Base-by-base conservation (phyloP, 2,797 vertebrate species). In the Echeneis naucrates region DNA sequence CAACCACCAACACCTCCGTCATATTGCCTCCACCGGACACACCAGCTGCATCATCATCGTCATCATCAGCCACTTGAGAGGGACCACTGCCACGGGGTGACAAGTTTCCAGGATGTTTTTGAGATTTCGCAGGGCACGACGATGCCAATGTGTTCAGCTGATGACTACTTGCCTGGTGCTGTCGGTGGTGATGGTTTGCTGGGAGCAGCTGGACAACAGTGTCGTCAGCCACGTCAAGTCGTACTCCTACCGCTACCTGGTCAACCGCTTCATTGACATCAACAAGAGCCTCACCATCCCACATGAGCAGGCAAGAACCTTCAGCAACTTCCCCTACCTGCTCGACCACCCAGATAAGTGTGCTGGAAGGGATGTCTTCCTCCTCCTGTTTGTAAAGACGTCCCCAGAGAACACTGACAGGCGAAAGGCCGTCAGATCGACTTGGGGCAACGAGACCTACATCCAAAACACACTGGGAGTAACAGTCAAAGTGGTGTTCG, bases 361-460 rank as follows among this genome's bases (percentile, higher is more conserved):
- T 62, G 44, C 51, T 0, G 68, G 71, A 7, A 76, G 94, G 75
- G 95, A 98, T 2, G 82, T 99, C 60, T 94, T 99, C 14, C 96
- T 99, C 1, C 88, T 99, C 10, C 82, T 99, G 77, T 96, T 99
- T 71, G 95, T 99, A 55, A 99, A 99, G 85, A 95, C 94, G 0
- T 94, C 96, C 1, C 97, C 97, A 0, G 93, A 95, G 81, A 99
- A 98, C 88, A 86, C 81, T 0, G 78, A 92, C 42, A 91, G 97
- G 35, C 93, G 98, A 6, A 90, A 92, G 2, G 94, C 95, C 9
- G 99, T 99, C 81, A 94, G 98, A 52, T 93, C 92, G 3, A 98
- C 98, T 0, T 99, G 98, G 98, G 98, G 98, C 17, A 98, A 96
- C 1, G 97, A 98, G 87, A 79, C 87, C 10, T 97, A 96, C 9